Conservation (phyloP, 2,888 invertebrate genomes). For the Biston betularia region DNA sequence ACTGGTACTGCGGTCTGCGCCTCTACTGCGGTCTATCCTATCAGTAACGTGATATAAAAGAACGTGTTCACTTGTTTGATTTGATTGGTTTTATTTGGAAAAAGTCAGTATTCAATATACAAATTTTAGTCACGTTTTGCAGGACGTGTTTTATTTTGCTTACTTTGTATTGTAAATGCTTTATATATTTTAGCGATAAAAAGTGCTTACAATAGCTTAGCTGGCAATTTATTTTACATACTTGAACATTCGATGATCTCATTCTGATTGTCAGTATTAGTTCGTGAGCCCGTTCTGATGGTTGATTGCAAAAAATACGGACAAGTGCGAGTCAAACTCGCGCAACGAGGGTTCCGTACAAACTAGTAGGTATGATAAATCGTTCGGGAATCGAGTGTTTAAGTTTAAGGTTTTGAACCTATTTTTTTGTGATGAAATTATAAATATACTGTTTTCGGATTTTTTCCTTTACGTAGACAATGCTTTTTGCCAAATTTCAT, state of each 20-base stretch:
- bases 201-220: constrained; percentile 9
- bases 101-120: neutral
- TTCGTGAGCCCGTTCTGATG: constrained; percentile 27
- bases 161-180: constrained; percentile 3
- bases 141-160: constrained; percentile 14
- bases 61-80: neutral
- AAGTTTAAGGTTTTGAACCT: too few species aligned
- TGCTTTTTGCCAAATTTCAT: too few species aligned
- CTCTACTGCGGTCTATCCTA: too few species aligned
- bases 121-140: constrained; percentile 14
- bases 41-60: neutral
- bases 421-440: too few species aligned
- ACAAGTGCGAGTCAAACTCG: too few species aligned
- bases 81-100: constrained; percentile 2
- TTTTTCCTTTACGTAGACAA: too few species aligned
- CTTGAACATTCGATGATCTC: constrained; percentile 29
- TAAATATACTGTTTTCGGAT: too few species aligned
- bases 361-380: too few species aligned
- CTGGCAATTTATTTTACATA: constrained; percentile 10
- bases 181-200: constrained; percentile 10
- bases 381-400: too few species aligned
- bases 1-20: too few species aligned
- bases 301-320: constrained; percentile 1
- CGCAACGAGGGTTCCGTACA: too few species aligned
- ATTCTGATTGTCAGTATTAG: constrained; percentile 23